Evolutionary conservation across 2,113 vertebrate species (phyloP), one percentile per base, ranked within the genome.

Genomic region (Sorex fumeus): DNA sequence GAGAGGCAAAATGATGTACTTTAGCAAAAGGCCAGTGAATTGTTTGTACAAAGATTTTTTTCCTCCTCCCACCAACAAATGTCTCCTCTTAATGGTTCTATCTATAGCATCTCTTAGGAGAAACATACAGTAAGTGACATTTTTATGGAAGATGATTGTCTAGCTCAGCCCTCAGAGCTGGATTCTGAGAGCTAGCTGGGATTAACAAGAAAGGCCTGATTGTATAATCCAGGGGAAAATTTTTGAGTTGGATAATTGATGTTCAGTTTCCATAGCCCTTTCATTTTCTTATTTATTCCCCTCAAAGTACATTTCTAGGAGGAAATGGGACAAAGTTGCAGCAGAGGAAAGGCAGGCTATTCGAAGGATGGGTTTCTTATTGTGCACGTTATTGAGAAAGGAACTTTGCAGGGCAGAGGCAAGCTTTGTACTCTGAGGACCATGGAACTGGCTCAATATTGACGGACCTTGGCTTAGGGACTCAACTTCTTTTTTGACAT

Each of bases 121-220:
- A 93, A 71, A 92, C 64, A 15, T 45, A 70, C 64, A 72, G 19
- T 70, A 93, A 86, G 71, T 78, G 88, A 40, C 34, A 8, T 88
- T 95, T 94, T 83, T 91, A 75, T 80, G 69, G 86, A 87, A 83
- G 45, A 34, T 60, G 88, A 93, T 92, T 88, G 88, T 72, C 19
- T 30, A 66, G 7, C 47, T 80, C 32, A 70, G 64, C 19, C 50
- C 47, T 53, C 32, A 67, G n/a, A 86, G 45, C 62, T 88, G 69
- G 32, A 50, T 80, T 90, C 27, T 32, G 71, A 78, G 89, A 87
- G 18, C 69, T 78, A 75, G 64, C 47, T 91, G 89, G 87, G 87
- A 96, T 95, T 93, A 92, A 84, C 76, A 92, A 70, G 76, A 81
- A 57, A 69, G 36, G 19, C 19, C 32, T 62, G 91, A 94, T 95